Evolutionary conservation across 1,140 invertebrate species (phyloP).

Genomic region (Oscheius sp.): DNA sequence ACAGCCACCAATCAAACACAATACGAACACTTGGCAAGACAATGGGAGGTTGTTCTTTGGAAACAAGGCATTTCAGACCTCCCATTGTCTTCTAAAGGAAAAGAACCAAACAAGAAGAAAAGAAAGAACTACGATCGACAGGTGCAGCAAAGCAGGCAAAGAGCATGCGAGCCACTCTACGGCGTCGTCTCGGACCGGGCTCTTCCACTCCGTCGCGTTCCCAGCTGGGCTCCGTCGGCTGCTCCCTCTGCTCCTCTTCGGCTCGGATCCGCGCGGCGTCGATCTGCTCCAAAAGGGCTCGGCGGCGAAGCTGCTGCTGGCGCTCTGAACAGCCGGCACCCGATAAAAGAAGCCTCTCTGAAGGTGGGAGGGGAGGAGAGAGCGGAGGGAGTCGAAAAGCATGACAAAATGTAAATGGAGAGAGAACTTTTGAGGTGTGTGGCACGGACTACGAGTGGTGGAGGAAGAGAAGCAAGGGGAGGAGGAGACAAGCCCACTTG

Average conservation of each 20-base stretch:
- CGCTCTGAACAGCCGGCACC: conserved; percentile 1
- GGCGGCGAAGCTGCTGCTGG: not conserved
- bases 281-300: not conserved
- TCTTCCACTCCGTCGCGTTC: not conserved
- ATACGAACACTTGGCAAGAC: too few species aligned
- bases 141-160: not conserved
- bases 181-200: not conserved
- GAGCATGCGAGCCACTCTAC: too few species aligned
- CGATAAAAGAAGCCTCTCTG: not conserved
- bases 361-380: not conserved
- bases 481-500: conserved; percentile 46
- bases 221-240: not conserved
- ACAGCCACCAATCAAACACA: too few species aligned
- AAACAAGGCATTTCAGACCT: too few species aligned
- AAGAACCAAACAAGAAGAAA: too few species aligned
- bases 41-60: too few species aligned
- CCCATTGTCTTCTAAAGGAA: too few species aligned
- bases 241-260: not conserved
- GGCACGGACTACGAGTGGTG: not conserved
- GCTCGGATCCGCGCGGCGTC: not conserved
- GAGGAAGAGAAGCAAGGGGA: not conserved
- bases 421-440: too few species aligned
- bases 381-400: not conserved
- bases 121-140: too few species aligned
- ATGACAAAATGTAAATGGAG: not conserved